These are phyloP conservation scores for Eriocheir sinensis DNA, from an alignment of 1,140 invertebrate species.

Conservation along the genomic window DNA sequence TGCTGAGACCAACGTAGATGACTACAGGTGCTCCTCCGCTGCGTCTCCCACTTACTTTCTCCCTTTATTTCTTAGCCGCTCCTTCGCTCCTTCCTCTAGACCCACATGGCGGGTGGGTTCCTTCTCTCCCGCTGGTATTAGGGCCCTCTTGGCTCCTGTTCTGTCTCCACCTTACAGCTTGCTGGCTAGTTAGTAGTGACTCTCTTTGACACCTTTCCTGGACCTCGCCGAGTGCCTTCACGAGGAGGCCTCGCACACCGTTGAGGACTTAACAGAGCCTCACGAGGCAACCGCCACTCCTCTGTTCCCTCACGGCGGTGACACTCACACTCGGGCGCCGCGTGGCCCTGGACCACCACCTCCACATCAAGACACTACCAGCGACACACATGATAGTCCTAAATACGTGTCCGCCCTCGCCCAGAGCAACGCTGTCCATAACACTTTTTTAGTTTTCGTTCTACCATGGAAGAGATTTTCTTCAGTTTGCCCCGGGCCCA, in stretches of 20 bases:
- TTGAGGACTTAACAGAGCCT: constrained; percentile 42
- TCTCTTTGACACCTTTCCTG: constrained; percentile 53
- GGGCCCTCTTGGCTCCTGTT: constrained; percentile 30
- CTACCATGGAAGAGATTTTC: constrained; percentile 24
- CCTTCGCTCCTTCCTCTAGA: constrained; percentile 62
- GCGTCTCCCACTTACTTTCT: background rate
- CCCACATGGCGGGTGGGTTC: constrained; percentile 59
- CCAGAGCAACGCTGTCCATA: background rate
- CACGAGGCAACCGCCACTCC: constrained; percentile 51
- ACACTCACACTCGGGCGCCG: constrained; percentile 48
- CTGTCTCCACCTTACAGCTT: constrained; percentile 57
- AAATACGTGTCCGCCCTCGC: background rate
- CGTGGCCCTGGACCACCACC: background rate
- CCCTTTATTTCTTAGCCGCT: constrained; percentile 69
- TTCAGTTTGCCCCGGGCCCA: background rate
- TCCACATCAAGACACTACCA: constrained; percentile 6
- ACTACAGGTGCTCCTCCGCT: constrained; percentile 69
- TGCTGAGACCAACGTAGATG: constrained; percentile 81
- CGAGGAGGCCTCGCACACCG: constrained; percentile 46
- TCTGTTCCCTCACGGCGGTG: constrained; percentile 57
- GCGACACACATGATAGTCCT: constrained; percentile 13
- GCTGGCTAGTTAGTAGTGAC: constrained; percentile 68
- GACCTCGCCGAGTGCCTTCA: constrained; percentile 64
- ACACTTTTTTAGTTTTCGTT: background rate
- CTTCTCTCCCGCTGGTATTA: background rate